phyloP scores from a whole-genome alignment of 2,888 invertebrate genomes.

The Halictus quadricinctus region DNA sequence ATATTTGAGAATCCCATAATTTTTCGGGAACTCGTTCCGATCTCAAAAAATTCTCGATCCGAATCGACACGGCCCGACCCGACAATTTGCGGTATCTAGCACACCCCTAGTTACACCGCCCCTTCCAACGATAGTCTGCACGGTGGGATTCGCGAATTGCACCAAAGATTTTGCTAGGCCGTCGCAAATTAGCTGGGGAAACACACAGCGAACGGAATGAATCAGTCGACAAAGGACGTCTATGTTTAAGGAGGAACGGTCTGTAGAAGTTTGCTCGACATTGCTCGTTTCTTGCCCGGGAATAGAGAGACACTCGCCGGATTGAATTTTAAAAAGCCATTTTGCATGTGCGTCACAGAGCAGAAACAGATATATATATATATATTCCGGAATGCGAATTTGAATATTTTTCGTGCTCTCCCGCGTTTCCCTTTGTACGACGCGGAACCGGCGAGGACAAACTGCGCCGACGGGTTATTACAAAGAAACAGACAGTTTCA shows the following conservation, averaged over 20 bases:
- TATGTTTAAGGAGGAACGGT: conserved; percentile 19
- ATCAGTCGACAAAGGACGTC: conserved; percentile 8
- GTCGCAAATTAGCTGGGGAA: neutral
- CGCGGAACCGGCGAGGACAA: neutral
- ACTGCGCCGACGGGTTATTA: neutral
- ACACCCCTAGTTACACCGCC: too few relatives aligned
- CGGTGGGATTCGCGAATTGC: neutral
- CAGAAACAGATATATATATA: conserved; percentile 35
- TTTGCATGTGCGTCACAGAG: conserved; percentile 37
- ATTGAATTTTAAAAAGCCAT: conserved; percentile 53
- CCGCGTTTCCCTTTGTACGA: neutral
- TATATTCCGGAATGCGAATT: conserved; percentile 34
- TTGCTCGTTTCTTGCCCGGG: conserved; percentile 25
- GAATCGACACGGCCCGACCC: too few relatives aligned
- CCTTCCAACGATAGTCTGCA: neutral
- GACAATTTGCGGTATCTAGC: too few relatives aligned
- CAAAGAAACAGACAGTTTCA: conserved; percentile 7
- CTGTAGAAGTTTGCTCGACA: conserved; percentile 11
- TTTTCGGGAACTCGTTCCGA: neutral
- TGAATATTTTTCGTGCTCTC: conserved; percentile 35
- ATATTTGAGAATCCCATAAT: neutral
- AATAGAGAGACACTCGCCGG: conserved; percentile 30
- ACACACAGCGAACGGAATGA: conserved; percentile 10
- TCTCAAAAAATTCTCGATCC: too few relatives aligned
- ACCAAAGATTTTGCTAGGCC: neutral